Conservation (phyloP, 2,797 vertebrate genomes). For the Bradypus variegatus region DNA sequence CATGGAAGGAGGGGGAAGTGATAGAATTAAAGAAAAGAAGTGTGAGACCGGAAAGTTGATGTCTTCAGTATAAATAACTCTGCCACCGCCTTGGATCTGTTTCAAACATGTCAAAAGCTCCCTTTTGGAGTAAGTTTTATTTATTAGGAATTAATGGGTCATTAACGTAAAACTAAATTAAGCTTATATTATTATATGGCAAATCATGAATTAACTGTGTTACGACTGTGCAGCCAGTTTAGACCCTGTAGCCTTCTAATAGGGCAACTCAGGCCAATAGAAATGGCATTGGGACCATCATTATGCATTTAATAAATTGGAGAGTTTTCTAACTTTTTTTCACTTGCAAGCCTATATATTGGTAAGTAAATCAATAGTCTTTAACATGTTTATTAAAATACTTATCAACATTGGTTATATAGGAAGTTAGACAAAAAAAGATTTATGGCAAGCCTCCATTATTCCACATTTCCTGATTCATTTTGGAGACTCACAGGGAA, state of each 20-base stretch:
- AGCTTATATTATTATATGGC: no score
- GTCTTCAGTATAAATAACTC: background rate
- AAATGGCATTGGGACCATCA: background rate
- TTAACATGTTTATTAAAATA: background rate
- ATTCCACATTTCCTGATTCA: background rate
- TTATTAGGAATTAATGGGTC: background rate
- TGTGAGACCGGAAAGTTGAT: no score
- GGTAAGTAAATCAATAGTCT: background rate
- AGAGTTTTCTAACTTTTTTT: background rate
- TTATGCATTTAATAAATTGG: background rate
- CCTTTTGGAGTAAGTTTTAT: background rate
- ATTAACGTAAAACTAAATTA: background rate
- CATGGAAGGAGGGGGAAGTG: no score
- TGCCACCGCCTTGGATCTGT: background rate
- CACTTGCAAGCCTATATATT: background rate
- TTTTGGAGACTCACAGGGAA: background rate
- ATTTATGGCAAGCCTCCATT: background rate
- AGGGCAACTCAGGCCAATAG: accelerated
- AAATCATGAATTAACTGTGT: no score
- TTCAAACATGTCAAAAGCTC: no score
- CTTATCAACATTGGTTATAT: background rate
- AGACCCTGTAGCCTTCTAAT: background rate
- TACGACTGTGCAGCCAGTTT: no score
- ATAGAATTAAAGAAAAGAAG: background rate
- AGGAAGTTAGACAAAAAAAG: background rate